These are phyloP conservation scores for Wiebesia pumilae DNA, from an alignment of 1,140 invertebrate species.

Conservation along the genomic window DNA sequence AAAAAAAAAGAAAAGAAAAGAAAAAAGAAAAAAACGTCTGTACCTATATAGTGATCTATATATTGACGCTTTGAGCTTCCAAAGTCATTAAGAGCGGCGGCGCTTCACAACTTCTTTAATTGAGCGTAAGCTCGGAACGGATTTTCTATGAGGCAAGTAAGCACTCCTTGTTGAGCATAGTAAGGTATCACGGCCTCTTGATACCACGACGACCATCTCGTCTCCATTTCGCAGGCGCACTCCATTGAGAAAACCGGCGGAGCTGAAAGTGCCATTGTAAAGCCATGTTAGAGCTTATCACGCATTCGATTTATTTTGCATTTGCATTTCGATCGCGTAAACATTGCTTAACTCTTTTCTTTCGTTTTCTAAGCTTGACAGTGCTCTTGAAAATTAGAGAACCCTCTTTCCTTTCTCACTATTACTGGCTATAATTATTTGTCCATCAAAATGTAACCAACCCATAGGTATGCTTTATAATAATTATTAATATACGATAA, in stretches of 20 bases:
- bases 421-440: no score
- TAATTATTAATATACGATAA: no score
- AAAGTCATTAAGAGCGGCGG: background rate
- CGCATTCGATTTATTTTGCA: background rate
- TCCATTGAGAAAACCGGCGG: conserved; percentile 63
- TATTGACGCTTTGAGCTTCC: no score
- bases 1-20: no score
- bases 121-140: conserved; percentile 62
- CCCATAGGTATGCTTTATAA: no score
- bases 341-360: background rate
- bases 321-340: background rate
- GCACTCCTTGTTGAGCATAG: conserved; percentile 63
- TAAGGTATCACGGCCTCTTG: conserved; percentile 62
- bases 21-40: no score
- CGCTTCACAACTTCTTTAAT: conserved; percentile 37
- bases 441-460: no score
- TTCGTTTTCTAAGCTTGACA: background rate
- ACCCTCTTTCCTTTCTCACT: no score
- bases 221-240: conserved; percentile 67
- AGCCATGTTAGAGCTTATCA: background rate
- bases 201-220: conserved; percentile 60
- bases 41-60: background rate
- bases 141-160: conserved; percentile 65
- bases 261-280: conserved; percentile 28
- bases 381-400: no score